Base-by-base conservation (phyloP, 2,797 vertebrate genomes). In the Emydoidea blandingii region DNA sequence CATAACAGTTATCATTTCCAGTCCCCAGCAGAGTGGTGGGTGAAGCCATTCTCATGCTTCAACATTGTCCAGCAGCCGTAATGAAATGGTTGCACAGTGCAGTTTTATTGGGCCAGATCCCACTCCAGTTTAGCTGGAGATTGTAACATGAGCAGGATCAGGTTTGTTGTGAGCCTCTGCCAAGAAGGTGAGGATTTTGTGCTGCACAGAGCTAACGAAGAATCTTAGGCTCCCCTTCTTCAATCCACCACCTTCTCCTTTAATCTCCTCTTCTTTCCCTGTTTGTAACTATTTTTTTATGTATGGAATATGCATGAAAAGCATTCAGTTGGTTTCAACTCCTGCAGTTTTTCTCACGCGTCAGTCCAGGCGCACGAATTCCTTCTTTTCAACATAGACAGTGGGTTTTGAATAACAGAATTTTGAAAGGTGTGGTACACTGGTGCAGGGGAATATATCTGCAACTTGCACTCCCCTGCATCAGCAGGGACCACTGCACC, bases 21-120 rank as follows among this genome's bases (percentile, higher is more conserved):
- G 57, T 65, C 78, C 44, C 1, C 2, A 65, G 85, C 74, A 14
- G 65, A 54, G 34, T 62, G 76, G 0, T 0, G 81, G 57, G 72
- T 0, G 0, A 15, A 94, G 49, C 37, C 65, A 14, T 31, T 10
- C 62, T 50, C 68, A 47, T 92, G 49, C 76, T 81, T 94, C 85
- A 85, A 5, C 89, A 18, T 37, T 0, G 0, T 68, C 15, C 2
- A 31, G 41, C 8, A 29, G 27, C 41, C 44, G 31, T 78, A 49
- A 78, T 49, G 74, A 25, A 49, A 8, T 49, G 74, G 41, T 18
- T 78, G 74, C 74, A 49, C 27, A 29, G 15, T 5, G 27, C 47
- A 49, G 41, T 27, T 49, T 16, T 8, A 29, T 49, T 78, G 7
- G 27, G 74, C 74, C 44, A 8, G 3, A 49, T 8, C 15, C 27